A percentile compares a stretch with the other conserved stretches of the same genome.
phyloP scores from a whole-genome alignment of 2,888 invertebrate genomes.

The Acanthosepion esculentum region DNA sequence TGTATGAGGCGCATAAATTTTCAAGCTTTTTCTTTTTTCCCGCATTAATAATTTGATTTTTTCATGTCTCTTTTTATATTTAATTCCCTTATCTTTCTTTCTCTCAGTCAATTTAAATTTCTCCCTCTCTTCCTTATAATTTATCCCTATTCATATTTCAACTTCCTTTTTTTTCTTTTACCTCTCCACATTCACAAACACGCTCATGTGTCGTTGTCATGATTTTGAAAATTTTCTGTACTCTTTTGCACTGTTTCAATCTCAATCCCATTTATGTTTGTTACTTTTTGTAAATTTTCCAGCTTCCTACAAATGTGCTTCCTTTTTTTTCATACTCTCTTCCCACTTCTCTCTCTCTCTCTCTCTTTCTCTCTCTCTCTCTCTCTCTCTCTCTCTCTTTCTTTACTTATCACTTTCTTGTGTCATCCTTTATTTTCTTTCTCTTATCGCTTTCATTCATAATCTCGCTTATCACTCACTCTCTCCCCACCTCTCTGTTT shows the following conservation, averaged over 20 bases:
- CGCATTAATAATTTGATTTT: background rate
- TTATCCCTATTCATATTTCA: background rate
- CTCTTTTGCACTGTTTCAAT: too few relatives aligned
- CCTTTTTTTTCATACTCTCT: background rate
- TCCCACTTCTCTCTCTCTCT: background rate
- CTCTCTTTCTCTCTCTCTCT: background rate
- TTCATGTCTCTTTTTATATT: background rate
- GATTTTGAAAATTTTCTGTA: too few relatives aligned
- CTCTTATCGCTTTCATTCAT: background rate
- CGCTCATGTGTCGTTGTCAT: too few relatives aligned
- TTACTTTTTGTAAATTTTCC: too few relatives aligned
- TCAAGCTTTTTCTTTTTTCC: too few relatives aligned
- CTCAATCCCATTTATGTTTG: too few relatives aligned
- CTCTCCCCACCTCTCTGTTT: too few relatives aligned
- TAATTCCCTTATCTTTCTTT: background rate
- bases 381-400: background rate
- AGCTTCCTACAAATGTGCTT: too few relatives aligned
- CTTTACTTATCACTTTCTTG: background rate
- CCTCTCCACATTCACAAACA: too few relatives aligned
- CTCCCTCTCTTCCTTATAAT: background rate
- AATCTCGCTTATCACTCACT: background rate
- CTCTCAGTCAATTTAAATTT: background rate
- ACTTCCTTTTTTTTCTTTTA: background rate
- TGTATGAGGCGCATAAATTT: background rate
- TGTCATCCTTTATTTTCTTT: background rate